phyloP scores from a whole-genome alignment of 1,140 invertebrate species.

The Myzus persicae region DNA sequence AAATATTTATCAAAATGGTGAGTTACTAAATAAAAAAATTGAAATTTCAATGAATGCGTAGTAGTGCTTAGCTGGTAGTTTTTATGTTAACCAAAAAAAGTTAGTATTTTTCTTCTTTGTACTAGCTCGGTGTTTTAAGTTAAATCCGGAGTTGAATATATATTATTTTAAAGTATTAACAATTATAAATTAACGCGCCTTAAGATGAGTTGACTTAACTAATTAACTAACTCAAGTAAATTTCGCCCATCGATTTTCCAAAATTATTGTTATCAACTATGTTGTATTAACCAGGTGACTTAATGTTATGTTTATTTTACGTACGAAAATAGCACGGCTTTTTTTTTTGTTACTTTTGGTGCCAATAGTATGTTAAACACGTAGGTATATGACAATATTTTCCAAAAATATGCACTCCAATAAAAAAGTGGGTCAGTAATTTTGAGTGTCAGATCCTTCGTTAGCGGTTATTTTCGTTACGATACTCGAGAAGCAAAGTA shows the following conservation, averaged over 20 bases:
- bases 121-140: too few relatives aligned
- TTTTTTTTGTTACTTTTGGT: slow-evolving; percentile 4
- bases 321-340: not conserved
- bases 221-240: not conserved
- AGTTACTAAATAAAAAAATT: too few relatives aligned
- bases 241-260: not conserved
- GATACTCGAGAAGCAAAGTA: not conserved
- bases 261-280: not conserved
- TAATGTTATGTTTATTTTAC: not conserved
- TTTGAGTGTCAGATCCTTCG: slow-evolving; percentile 32
- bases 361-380: not conserved
- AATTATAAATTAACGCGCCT: too few relatives aligned
- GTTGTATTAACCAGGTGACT: not conserved
- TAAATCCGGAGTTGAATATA: too few relatives aligned
- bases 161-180: too few relatives aligned
- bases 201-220: not conserved
- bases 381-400: not conserved
- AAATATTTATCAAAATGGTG: too few relatives aligned
- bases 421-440: slow-evolving; percentile 25
- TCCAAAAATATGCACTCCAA: not conserved
- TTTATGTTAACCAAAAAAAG: too few relatives aligned
- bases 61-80: too few relatives aligned
- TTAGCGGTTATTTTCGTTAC: slow-evolving; percentile 39
- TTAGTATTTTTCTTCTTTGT: too few relatives aligned
- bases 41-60: too few relatives aligned